Base-by-base conservation (phyloP, 35 echinoderm and acorn worm species). In the Anneissia japonica region DNA sequence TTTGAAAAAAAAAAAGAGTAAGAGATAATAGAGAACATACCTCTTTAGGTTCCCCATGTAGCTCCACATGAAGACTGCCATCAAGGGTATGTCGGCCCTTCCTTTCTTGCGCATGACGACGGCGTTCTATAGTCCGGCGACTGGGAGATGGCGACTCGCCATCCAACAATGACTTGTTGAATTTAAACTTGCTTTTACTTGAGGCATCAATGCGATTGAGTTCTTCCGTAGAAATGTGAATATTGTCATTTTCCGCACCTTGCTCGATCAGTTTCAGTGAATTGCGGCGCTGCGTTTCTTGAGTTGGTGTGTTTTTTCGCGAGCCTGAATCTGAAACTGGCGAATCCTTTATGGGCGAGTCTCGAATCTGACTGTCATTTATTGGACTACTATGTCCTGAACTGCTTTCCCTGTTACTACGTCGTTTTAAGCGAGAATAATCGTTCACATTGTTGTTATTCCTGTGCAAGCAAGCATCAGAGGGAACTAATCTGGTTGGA, bases 371-470 rank as follows among this genome's bases (percentile, higher is more conserved):
- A 6, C 4, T 6, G 4, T 64, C 51, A 19, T 23, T 6, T 19
- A 64, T 26, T 2, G 51, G 51, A 12, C 10, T 19, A 6, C 26
- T 26, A 9, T 64, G 51, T 3, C 2, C 26, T 26, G 51, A 23
- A 64, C 51, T 64, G 5, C 2, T 23, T 19, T 64, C 26, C 19
- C 51, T 6, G 2, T 9, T 9, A 26, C 51, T 64, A 33, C 36
- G 39, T 74, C 30, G 14, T 83, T 29, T 81, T 46, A 34, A 10
- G 76, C 36, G 79, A 64, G 51, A 9, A 64, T 64, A 64, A 64
- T 88, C 88, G 88, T 97, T 89, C 30, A 97, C 94, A 77, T 97
- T 97, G 38, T 97, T 97, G 85, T 97, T 97, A 81, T 97, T 97
- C 73, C 91, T 88, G 37, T 97, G 93, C 30, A 96, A 74, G 36